phyloP scores from a whole-genome alignment of 2,797 vertebrate species.

The Microctenopoma stevenorrisi region DNA sequence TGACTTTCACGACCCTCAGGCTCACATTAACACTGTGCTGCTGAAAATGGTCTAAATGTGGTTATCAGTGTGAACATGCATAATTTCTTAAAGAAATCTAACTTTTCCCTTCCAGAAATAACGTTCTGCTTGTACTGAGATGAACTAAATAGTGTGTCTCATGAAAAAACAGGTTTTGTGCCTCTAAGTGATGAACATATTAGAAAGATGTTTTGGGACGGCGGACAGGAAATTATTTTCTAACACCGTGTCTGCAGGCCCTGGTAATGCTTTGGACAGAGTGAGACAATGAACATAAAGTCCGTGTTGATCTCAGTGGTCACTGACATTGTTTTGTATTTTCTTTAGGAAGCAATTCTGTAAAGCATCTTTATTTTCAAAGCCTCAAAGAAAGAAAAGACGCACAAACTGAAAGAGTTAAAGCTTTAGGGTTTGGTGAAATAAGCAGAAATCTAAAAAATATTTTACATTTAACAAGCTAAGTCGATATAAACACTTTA shows the following conservation, averaged over 20 bases:
- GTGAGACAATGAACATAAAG: background rate
- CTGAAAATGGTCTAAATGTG: constrained; percentile 6
- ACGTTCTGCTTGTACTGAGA: constrained; percentile 12
- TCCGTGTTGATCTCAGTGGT: background rate
- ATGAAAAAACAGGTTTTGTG: background rate
- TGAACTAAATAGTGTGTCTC: background rate
- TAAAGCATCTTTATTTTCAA: too few relatives aligned
- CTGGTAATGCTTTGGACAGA: background rate
- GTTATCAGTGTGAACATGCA: background rate
- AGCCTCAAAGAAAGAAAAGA: too few relatives aligned
- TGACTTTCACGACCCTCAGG: constrained; percentile 13
- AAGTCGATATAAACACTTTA: too few relatives aligned
- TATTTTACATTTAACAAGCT: too few relatives aligned
- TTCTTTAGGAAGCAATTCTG: too few relatives aligned
- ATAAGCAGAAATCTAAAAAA: too few relatives aligned
- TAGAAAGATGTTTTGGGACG: background rate
- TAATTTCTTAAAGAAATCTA: constrained; percentile 2
- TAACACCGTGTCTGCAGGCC: background rate
- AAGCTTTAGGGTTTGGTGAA: too few relatives aligned
- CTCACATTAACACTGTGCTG: constrained; percentile 10
- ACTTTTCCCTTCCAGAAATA: background rate
- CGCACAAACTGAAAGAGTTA: too few relatives aligned
- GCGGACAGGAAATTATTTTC: background rate
- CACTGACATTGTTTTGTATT: background rate
- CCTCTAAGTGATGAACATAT: background rate